Evolutionary conservation across 2,113 vertebrate species (phyloP).

Genomic region (Elachura formosa): DNA sequence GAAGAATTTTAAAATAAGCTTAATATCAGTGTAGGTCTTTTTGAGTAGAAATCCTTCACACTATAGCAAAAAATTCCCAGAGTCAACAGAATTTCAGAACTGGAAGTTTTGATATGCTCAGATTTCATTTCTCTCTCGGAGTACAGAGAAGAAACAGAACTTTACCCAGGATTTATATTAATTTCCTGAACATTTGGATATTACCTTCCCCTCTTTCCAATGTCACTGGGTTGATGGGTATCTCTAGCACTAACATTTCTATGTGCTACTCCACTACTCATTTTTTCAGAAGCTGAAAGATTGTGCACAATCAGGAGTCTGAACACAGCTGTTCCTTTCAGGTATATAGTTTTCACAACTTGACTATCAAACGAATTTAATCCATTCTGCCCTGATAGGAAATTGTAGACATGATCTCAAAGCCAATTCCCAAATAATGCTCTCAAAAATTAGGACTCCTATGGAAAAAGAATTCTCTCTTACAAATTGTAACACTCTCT

Average conservation of each 20-base stretch:
- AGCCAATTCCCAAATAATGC: neutral
- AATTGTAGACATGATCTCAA: neutral
- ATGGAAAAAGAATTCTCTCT: neutral
- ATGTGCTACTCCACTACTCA: neutral
- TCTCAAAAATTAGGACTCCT: neutral
- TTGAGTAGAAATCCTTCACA: neutral
- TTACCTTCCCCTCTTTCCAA: neutral
- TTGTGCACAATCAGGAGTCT: neutral
- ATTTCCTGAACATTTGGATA: neutral
- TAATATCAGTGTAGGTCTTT: neutral
- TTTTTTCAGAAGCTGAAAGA: neutral
- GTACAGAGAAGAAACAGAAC: neutral
- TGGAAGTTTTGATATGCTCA: neutral
- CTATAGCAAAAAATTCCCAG: neutral
- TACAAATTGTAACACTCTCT: neutral
- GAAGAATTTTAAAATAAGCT: neutral
- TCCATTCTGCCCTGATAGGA: neutral
- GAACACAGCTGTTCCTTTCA: neutral
- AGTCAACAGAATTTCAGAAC: neutral
- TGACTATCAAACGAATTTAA: neutral
- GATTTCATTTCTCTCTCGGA: neutral
- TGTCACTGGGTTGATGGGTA: neutral
- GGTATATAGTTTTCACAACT: neutral
- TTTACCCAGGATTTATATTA: neutral
- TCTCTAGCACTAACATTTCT: neutral